Evolutionary conservation across 1,140 invertebrate genomes (phyloP), one percentile per base, ranked within the genome.

Genomic region (Schlechtendalia chinensis): DNA sequence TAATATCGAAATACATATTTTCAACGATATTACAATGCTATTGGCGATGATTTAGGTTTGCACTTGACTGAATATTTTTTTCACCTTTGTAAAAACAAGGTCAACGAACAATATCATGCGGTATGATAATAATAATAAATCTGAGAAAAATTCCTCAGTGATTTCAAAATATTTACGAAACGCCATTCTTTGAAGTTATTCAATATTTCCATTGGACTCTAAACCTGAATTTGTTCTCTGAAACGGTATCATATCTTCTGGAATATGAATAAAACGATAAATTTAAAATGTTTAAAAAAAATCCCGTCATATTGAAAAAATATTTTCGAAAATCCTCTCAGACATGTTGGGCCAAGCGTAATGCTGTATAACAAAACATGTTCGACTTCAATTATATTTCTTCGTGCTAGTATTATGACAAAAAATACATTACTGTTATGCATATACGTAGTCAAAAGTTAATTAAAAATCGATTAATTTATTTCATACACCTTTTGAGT

Each of bases 31-130:
- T n/a, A n/a, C n/a, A n/a, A n/a, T n/a, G n/a, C n/a, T n/a, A n/a
- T n/a, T n/a, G n/a, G n/a, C n/a, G n/a, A n/a, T n/a, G n/a, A n/a
- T n/a, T 63, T 29, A 19, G 16, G 27, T 29, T 63, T 63, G 24
- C 59, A 32, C 59, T 63, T 29, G 59, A 63, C 59, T 63, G 27
- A 63, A 63, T 29, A 6, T 32, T 32, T 65, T 14, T 65, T 65
- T 39, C 4, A 39, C 17, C 3, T 32, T 8, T 19, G 61, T 32
- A 19, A 65, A 39, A 65, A 32, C 17, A 65, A 32, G 29, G 61
- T 32, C 27, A 65, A 32, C 16, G 2, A 19, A 39, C 27, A 65
- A 65, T 29, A 63, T 29, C 27, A 29, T 29, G 59, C 5, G 59
- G 19, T 63, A 32, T 32, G 11, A 19, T n/a, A 65, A 65, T 29